Evolutionary conservation across 2,113 vertebrate genomes (phyloP), one percentile per base, ranked within the genome.

Genomic region (Misgurnus anguillicaudatus): DNA sequence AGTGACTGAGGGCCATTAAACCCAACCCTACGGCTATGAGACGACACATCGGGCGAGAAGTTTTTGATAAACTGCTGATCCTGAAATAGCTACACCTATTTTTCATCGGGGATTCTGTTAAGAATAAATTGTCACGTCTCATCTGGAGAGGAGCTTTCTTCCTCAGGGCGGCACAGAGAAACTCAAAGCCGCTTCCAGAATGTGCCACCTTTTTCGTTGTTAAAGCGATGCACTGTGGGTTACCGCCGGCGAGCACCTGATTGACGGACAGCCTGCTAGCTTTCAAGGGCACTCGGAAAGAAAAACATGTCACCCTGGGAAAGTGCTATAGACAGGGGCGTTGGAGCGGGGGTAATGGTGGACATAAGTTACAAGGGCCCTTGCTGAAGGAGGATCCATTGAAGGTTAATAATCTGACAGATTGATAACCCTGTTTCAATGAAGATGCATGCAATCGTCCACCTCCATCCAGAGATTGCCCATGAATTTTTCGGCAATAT

Each of bases 71-170:
- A 87, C 81, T 86, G 70, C 48, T 57, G 47, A 19, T 84, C 88
- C 83, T 87, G 85, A 93, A 92, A 93, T 91, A 92, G 92, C 86
- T 73, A 64, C 24, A 88, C 86, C 89, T 89, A 91, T 91, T 89
- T 71, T 85, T 91, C 90, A 88, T 92, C 87, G 41, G 86, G 83
- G 83, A 85, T 89, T 80, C 82, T 84, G 87, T 86, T 89, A 90
- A 88, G 86, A 87, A 68, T 75, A 80, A 88, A 86, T 86, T 82
- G 78, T 82, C 88, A 87, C 84, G 79, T 87, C 83, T 84, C 78
- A 83, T 76, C 63, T 83, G 65, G 80, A 81, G 85, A 75, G n/a
- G 75, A 42, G 61, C 74, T 63, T 69, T 60, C 36, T 67, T 19
- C 36, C 57, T 53, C 57, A 24, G 77, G 57, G 77, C 24, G 21